A percentile compares a stretch with the other conserved stretches of the same genome.
Evolutionary conservation across 2,113 vertebrate genomes (phyloP).

Genomic region (Picathartes gymnocephalus): DNA sequence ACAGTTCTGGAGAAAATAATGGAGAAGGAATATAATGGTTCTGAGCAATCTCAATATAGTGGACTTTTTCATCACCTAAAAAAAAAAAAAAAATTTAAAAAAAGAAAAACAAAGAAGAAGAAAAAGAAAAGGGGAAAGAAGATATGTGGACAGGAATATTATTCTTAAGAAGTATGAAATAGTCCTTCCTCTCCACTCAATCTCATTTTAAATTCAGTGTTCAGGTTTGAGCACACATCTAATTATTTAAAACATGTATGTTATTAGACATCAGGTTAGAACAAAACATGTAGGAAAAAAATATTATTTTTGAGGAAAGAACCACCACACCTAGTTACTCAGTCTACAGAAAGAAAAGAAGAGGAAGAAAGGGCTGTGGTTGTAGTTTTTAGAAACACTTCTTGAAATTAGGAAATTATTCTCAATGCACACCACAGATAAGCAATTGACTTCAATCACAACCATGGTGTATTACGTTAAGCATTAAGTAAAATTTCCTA

Average conservation of each 20-base stretch:
- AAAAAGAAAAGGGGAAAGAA: neutral
- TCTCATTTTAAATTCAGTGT: neutral
- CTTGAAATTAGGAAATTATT: neutral
- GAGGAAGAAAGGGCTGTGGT: neutral
- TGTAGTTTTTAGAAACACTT: neutral
- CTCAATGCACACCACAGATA: neutral
- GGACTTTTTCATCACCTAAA: neutral
- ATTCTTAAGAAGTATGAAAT: neutral
- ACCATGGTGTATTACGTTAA: neutral
- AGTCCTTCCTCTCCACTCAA: neutral
- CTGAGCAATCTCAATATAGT: neutral
- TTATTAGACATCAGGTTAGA: neutral
- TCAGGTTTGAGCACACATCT: neutral
- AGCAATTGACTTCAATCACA: neutral
- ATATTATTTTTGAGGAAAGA: neutral
- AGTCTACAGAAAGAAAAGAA: neutral
- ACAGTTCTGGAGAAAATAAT: neutral
- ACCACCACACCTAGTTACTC: neutral
- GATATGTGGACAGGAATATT: neutral
- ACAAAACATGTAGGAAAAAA: neutral
- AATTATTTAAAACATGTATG: neutral
- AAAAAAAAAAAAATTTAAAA: neutral
- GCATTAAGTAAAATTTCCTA: neutral
- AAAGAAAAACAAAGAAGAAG: neutral
- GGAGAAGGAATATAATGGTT: neutral